Evolutionary conservation across 1,140 invertebrate species (phyloP), one percentile per base, ranked within the genome.

Genomic region (Scylla paramamosain): DNA sequence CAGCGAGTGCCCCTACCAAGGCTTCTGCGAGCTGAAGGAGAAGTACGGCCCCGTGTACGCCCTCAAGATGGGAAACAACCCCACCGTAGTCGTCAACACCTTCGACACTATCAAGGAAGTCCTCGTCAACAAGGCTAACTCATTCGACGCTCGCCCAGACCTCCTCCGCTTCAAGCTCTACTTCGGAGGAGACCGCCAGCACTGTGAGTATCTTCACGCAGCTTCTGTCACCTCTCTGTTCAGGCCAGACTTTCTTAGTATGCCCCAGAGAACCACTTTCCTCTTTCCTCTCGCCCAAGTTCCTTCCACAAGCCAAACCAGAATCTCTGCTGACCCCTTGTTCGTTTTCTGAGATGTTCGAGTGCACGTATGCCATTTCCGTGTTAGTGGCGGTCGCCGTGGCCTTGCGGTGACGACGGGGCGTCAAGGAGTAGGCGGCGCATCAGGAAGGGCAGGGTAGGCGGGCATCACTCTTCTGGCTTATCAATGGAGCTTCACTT

Each of bases 91-190:
- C 20, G 98, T 99, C 31, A 98, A 98, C 96, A 98, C 98, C 96
- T 97, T 98, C 96, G 97, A 97, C 4, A 96, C 98, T 20, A 98
- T 99, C 96, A 98, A 98, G 95, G 98, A 98, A 96, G 98, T 99
- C 28, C 97, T 99, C 25, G 98, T 98, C 96, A 97, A 98, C 94
- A 98, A 98, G 97, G 98, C 98, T 67, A 98, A 98, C 93, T 97
- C 98, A 96, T 98, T 99, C 97, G 98, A 98, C 3, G 98, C 98
- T 8, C 97, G 98, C 52, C 98, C 98, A 0, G 98, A 98, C 96
- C 99, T 99, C 96, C 96, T 98, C 48, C 97, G 98, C 96, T 98
- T 98, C 96, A 97, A 97, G 93, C 96, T 97, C 31, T 97, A 98
- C 4, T 98, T 98, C 96, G 97, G 97, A 86, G 98, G 98, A 29